A percentile compares a stretch with the other conserved stretches of the same genome.
phyloP scores from a whole-genome alignment of 2,113 vertebrate genomes.

The Mormoops blainvillei region DNA sequence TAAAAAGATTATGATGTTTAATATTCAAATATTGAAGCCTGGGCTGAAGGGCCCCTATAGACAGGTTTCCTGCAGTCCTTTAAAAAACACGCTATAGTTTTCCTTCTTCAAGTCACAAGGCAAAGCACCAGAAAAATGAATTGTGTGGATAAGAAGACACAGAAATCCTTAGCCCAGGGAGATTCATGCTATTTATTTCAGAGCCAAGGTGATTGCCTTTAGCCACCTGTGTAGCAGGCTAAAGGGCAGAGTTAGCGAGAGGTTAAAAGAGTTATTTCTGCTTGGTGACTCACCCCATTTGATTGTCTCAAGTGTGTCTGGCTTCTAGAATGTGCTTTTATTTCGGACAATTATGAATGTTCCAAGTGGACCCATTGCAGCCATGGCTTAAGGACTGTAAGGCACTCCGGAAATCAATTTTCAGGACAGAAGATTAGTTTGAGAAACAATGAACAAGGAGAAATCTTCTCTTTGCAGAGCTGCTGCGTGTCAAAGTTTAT shows the following conservation, averaged over 20 bases:
- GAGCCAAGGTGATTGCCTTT: neutral
- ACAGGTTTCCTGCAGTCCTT: neutral
- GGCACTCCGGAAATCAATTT: slow-evolving; percentile 82
- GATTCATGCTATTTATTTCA: slow-evolving; percentile 22
- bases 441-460: slow-evolving; percentile 64
- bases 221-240: neutral
- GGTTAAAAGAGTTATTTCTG: slow-evolving; percentile 64
- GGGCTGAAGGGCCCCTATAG: neutral
- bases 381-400: slow-evolving; percentile 74
- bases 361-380: slow-evolving; percentile 59
- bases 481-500: slow-evolving; percentile 78
- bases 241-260: neutral
- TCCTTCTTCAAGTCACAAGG: neutral
- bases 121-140: slow-evolving; percentile 20
- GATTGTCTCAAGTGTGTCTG: slow-evolving; percentile 67
- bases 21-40: neutral
- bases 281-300: slow-evolving; percentile 36
- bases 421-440: slow-evolving; percentile 78
- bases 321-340: slow-evolving; percentile 46
- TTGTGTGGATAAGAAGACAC: neutral
- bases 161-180: slow-evolving; percentile 11
- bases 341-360: slow-evolving; percentile 66
- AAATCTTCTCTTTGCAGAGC: slow-evolving; percentile 68
- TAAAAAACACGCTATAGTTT: neutral
- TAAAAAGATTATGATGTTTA: neutral